Evolutionary conservation across 2,113 vertebrate species (phyloP), one percentile per base, ranked within the genome.

Genomic region (Chaetodon auriga): DNA sequence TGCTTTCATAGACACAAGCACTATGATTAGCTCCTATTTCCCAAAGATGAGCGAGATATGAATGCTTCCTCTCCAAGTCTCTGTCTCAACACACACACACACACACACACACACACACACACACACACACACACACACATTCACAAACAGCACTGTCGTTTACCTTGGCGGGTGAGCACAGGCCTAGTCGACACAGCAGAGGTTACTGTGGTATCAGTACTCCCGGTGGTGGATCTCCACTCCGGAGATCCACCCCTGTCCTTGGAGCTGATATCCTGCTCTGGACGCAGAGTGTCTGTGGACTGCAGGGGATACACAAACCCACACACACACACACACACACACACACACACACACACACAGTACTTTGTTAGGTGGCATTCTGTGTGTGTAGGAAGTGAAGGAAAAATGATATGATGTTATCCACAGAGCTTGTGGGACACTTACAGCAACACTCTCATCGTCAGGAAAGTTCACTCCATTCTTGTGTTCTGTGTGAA

Each of bases 391-490:
- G 25, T 7, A 78, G 64, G 38, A 82, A 70, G 43, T 43, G 25
- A 19, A 54, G 21, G 38, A n/a, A 82, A 80, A 53, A 62, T 4
- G 8, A 84, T 85, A 62, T n/a, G 36, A 7, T 45, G 21, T 66
- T 46, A 48, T 66, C 64, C 9, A 57, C 38, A 80, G 38, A 71
- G 70, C n/a, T 54, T 78, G 65, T 35, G 45, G 51, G 25, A 6
- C 54, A 92, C 95, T 95, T 93, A 96, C 90, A 3, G 12, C 63
- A 51, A 84, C 1, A 19, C 93, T 96, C 92, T 95, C 95, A 86
- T 93, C 91, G 57, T 98, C 97, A 81, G 95, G 94, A 81, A 95
- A 95, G 90, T 95, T 95, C 90, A 92, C 92, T 91, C 93, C 93
- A 90, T 95, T 95, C 71, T 94, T 94, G 83, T 97, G 94, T 92